phyloP scores from a whole-genome alignment of 2,888 invertebrate species.

The Dasypolia templi region DNA sequence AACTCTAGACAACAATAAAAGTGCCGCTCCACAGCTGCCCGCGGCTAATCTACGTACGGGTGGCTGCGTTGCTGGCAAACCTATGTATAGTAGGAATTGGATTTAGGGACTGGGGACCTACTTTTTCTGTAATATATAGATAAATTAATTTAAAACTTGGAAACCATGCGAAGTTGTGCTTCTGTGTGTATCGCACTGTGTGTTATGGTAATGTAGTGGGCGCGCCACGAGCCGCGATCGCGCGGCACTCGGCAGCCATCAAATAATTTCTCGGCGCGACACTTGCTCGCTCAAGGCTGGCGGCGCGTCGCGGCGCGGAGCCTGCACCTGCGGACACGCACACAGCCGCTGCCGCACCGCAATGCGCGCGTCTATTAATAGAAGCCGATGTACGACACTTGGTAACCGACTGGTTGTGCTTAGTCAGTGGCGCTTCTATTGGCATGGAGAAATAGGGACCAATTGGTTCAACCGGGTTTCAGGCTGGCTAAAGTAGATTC shows the following conservation, averaged over 20 bases:
- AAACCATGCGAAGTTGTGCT: background rate
- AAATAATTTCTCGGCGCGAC: constrained; percentile 66
- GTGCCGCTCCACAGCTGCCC: background rate
- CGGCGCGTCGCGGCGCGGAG: constrained; percentile 40
- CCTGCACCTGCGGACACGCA: constrained; percentile 66
- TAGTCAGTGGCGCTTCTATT: constrained; percentile 67
- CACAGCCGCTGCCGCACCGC: constrained; percentile 16
- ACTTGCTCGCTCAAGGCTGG: constrained; percentile 69
- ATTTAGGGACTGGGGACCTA: background rate
- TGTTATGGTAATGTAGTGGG: constrained; percentile 25
- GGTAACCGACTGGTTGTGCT: constrained; percentile 67
- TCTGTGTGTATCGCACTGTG: constrained; percentile 21
- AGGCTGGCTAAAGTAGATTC: no score
- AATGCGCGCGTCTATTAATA: constrained; percentile 64
- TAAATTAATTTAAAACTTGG: constrained; percentile 1
- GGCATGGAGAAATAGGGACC: no score
- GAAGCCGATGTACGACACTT: constrained; percentile 61
- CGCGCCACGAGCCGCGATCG: constrained; percentile 29
- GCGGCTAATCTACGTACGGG: background rate
- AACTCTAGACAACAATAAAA: background rate
- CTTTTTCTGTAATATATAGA: no score
- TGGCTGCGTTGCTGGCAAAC: background rate
- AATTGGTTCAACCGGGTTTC: no score
- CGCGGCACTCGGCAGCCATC: constrained; percentile 53
- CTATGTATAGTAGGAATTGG: background rate